Evolutionary conservation across 2,888 invertebrate species (phyloP), one percentile per base, ranked within the genome.

Genomic region (Drosophila rellima): DNA sequence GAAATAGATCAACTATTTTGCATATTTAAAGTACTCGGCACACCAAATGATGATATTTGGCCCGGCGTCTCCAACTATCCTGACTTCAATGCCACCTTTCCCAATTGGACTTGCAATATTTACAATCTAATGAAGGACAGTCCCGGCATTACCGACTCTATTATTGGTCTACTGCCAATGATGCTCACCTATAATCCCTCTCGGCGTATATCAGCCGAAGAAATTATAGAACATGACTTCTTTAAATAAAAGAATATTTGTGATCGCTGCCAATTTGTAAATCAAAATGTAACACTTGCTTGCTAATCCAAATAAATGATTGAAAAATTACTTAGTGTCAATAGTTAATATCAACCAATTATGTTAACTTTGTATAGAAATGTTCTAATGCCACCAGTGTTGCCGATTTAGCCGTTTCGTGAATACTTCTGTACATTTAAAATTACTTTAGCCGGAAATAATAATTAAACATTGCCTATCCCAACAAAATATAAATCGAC

Each of bases 31-130:
- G 8, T 8, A 15, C 45, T 45, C 2, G 26, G 45, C 26, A 26
- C 45, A 4, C 45, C 26, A 5, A 45, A 45, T 26, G 45, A 45
- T 10, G 15, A 45, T 15, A n/a, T 10, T 26, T 45, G 45, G 45
- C 26, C 45, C n/a, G 45, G 45, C 3, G 45, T 45, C 8, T 45
- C 45, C n/a, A 15, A 26, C 3, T 26, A 2, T 10, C 0, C 15
- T 3, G 26, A 15, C 10, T 26, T 15, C 10, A 26, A 26, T 8
- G 45, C 26, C 10, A 26, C 3, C 0, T 45, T 45, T 26, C 45
- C 26, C 15, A 45, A 15, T 15, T 45, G 45, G 26, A 26, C 15
- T 26, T 15, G 26, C 15, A 26, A 15, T 26, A 8, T 45, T 23
- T 2, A 26, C 26, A 26, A 15, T 15, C 0, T 15, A 4, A 15